Base-by-base conservation (phyloP, 23 tunicate species). In the Botrylloides violaceus region DNA sequence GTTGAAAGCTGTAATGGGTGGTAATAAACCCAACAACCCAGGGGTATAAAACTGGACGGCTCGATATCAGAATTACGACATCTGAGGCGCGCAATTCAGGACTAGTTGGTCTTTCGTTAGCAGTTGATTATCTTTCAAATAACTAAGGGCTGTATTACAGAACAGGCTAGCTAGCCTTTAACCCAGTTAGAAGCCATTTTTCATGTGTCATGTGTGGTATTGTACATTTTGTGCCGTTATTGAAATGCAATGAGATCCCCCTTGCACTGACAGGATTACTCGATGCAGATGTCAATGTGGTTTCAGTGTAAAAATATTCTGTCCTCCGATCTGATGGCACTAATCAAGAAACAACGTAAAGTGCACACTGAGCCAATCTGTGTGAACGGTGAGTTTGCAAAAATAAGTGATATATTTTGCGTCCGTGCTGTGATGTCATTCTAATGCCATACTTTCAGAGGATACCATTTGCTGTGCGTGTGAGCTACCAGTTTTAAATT, bases 221-320 rank as follows among this genome's bases (percentile, higher is more conserved):
- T 4, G 23, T 58, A 4, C 4, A 58, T 64, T 22, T 55, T 57
- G 15, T 72, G n/a, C n/a, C n/a, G n/a, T n/a, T n/a, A n/a, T n/a
- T n/a, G n/a, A n/a, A n/a, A n/a, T n/a, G n/a, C n/a, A n/a, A n/a
- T n/a, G n/a, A n/a, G n/a, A n/a, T n/a, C n/a, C n/a, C n/a, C n/a
- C n/a, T n/a, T n/a, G n/a, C n/a, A n/a, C n/a, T n/a, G n/a, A 7
- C 53, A 90, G 97, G 97, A 90, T 83, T 90, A 90, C 34, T 83
- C 90, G 23, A 83, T 83, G 89, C 97, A 90, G 39, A 90, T 89
- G 1, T 82, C 89, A 2, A 71, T 90, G 75, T 83, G 90, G 97
- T 83, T 71, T 31, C 81, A 90, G 30, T 90, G 97, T 76, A 78
- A 79, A 56, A 48, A 65, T 9, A 80, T 90, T 43, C 64, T 90